These are phyloP conservation scores for Streptopelia turtur DNA, from an alignment of 2,797 vertebrate genomes.

Conservation along the genomic window DNA sequence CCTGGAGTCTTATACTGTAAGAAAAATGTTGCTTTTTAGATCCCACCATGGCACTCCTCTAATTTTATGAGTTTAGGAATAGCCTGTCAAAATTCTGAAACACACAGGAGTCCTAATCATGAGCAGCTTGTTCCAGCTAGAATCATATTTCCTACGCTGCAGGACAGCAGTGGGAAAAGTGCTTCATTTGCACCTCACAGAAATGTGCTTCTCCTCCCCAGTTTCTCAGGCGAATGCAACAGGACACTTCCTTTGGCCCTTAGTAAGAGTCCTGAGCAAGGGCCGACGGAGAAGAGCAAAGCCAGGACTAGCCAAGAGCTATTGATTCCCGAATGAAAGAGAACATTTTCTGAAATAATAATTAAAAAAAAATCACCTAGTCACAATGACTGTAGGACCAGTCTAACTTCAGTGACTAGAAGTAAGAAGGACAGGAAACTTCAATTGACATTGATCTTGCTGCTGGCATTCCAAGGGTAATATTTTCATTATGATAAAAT, in stretches of 20 bases:
- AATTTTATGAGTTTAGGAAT: constrained; percentile 23
- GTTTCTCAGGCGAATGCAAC: constrained; percentile 42
- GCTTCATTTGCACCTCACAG: constrained; percentile 43
- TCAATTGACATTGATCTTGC: constrained; percentile 19
- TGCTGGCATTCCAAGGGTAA: constrained; percentile 32
- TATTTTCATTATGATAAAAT: constrained; percentile 66
- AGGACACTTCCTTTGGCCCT: constrained; percentile 49
- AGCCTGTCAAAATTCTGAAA: constrained; percentile 34
- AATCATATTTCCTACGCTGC: not conserved
- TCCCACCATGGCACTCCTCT: not conserved
- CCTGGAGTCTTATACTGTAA: not conserved
- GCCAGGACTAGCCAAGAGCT: constrained; percentile 42
- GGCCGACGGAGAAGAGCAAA: not conserved
- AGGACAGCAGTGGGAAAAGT: constrained; percentile 4
- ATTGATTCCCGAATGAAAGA: constrained; percentile 33
- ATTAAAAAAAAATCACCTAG: not conserved
- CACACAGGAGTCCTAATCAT: not conserved
- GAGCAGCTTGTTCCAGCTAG: not conserved
- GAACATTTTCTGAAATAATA: constrained; percentile 26
- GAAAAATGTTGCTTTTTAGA: not conserved
- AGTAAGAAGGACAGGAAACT: constrained; percentile 1
- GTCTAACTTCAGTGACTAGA: not conserved
- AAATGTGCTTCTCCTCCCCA: constrained; percentile 19
- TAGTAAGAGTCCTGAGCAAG: constrained; percentile 38
- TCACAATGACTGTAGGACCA: not conserved